Conservation (phyloP, 2,113 vertebrate genomes). For the Drymodes brunneopygia region DNA sequence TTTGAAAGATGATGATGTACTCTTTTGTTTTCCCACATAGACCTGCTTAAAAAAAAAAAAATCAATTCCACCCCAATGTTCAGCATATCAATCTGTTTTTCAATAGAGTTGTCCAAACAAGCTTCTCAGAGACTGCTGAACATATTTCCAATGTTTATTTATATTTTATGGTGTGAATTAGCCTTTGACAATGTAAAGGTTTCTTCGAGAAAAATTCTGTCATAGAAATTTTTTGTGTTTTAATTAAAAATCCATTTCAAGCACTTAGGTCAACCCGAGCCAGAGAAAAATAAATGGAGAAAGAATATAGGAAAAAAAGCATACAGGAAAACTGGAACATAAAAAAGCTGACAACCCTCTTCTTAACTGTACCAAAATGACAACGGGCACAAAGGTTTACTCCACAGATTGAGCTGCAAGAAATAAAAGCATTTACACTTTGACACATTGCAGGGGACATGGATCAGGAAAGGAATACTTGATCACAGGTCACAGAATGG, state of each 20-base stretch:
- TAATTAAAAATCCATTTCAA: conserved; percentile 16
- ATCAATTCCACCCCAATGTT: background rate
- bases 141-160: background rate
- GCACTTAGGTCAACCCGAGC: background rate
- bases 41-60: background rate
- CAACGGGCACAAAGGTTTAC: background rate
- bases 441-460: background rate
- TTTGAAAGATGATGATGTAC: background rate
- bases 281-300: background rate
- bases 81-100: background rate
- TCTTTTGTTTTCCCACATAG: background rate
- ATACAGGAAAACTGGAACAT: background rate
- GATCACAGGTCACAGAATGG: background rate
- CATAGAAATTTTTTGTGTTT: background rate
- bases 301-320: background rate
- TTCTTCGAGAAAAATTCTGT: background rate
- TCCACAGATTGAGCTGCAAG: background rate
- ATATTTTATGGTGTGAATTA: background rate
- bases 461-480: background rate
- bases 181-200: background rate
- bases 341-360: background rate
- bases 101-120: background rate
- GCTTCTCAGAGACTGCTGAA: background rate
- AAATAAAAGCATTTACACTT: background rate
- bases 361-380: background rate